Conservation (phyloP, 2,113 vertebrate species). For the Aegithalos caudatus region DNA sequence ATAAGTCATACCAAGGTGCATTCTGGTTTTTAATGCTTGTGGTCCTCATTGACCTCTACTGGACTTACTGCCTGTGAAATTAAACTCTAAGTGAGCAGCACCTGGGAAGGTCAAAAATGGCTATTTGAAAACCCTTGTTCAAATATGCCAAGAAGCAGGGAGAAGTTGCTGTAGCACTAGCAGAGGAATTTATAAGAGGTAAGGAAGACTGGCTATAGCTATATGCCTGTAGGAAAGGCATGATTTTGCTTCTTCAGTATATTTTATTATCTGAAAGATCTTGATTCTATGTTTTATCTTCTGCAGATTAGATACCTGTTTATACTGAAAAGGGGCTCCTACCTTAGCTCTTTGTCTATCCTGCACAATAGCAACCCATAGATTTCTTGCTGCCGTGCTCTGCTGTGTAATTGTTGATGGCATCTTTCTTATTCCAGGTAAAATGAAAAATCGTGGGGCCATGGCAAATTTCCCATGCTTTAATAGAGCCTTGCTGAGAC, state of each 20-base stretch:
- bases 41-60: not conserved
- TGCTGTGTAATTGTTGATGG: not conserved
- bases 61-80: slow-evolving; percentile 23
- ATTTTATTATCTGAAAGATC: slow-evolving; percentile 18
- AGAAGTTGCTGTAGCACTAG: not conserved
- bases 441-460: not conserved
- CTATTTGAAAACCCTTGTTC: not conserved
- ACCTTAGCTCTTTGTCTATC: not conserved
- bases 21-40: not conserved
- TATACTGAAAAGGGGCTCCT: not conserved
- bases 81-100: slow-evolving; percentile 10
- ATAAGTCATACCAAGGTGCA: not conserved
- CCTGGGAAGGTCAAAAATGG: slow-evolving; percentile 17
- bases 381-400: not conserved
- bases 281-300: not conserved
- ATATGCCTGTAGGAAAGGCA: not conserved
- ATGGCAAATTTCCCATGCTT: not conserved
- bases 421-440: slow-evolving; percentile 24
- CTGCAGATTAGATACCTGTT: not conserved
- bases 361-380: not conserved
- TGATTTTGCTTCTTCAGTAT: slow-evolving; percentile 2
- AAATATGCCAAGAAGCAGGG: not conserved
- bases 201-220: not conserved
- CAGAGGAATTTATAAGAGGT: not conserved
- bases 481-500: not conserved